Evolutionary conservation across 2,113 vertebrate genomes (phyloP), one percentile per base, ranked within the genome.

Genomic region (Nothocercus nigrocapillus): DNA sequence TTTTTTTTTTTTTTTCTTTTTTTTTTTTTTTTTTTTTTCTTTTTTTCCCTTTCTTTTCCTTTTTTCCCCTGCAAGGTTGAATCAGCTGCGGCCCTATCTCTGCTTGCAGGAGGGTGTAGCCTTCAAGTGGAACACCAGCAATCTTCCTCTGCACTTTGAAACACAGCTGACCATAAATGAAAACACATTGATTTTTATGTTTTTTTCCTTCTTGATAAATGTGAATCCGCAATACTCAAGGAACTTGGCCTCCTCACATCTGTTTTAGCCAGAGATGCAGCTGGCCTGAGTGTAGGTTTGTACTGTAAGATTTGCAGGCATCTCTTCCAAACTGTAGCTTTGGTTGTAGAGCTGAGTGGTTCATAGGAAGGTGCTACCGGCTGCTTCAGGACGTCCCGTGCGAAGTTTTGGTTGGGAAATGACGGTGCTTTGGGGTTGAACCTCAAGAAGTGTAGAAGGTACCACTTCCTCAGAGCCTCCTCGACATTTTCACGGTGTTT

Each of bases 391-490:
- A 3, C 22, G 0, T 10, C 19, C 59, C 25, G 22, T 53, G 42
- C 27, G 21, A 13, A 16, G 66, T 53, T 87, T 30, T 0, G 0
- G 16, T 24, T 80, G n/a, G 69, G 56, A 76, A 30, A 22, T 19
- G 45, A 30, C 11, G 4, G 51, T 0, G 0, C 63, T 85, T 73
- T 53, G 75, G 28, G 64, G 40, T 25, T 63, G 8, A 20, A 30
- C 24, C 28, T 27, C 4, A 25, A 15, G 34, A 62, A 16, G 10
- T 53, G 18, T 4, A 27, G 16, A 13, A 44, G 47, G 13, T 3
- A 0, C n/a, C 3, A 0, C 2, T 13, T 40, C 67, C 58, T 62
- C 0, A 1, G 76, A 47, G 69, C 0, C 1, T 40, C 32, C 28
- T 49, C 5, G 1, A 25, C 34, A 8, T 17, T 75, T n/a, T 28